phyloP scores from a whole-genome alignment of 2,797 vertebrate genomes.

The Sphenopsis melanotis region DNA sequence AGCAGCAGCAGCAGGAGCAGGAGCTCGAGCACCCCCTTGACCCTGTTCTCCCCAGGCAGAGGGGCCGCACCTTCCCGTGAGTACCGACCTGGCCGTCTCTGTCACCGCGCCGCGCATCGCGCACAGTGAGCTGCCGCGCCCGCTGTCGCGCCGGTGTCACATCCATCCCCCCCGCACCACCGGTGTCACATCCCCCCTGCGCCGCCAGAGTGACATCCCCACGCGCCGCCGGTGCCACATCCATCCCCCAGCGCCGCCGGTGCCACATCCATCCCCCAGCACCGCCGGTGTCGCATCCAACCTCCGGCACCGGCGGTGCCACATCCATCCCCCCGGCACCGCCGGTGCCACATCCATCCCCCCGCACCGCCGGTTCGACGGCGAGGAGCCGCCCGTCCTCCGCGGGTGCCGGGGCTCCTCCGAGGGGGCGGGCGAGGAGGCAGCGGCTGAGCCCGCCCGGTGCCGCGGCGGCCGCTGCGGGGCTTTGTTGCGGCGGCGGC shows the following conservation, averaged over 20 bases:
- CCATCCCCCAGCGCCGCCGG: no score
- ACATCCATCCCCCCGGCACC: neutral
- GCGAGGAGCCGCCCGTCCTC: neutral
- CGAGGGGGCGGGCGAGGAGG: neutral
- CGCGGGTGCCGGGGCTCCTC: neutral
- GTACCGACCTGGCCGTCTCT: neutral
- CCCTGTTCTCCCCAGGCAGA: neutral
- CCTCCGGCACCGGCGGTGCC: neutral
- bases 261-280: no score
- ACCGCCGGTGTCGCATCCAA: neutral
- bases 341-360: neutral
- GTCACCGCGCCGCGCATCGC: no score
- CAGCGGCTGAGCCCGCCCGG: neutral
- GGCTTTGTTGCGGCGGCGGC: neutral
- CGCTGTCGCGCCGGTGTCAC: neutral
- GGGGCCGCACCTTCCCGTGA: neutral
- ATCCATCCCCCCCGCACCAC: neutral
- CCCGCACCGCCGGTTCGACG: neutral
- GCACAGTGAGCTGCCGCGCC: neutral
- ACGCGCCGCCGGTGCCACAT: no score
- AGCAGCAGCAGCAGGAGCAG: accelerated
- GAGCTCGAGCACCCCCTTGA: neutral
- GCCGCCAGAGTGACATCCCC: neutral
- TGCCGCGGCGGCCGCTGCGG: neutral
- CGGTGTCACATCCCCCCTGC: neutral